These are phyloP conservation scores for Micronycteris hirsuta DNA, from an alignment of 2,113 vertebrate species.

Conservation along the genomic window DNA sequence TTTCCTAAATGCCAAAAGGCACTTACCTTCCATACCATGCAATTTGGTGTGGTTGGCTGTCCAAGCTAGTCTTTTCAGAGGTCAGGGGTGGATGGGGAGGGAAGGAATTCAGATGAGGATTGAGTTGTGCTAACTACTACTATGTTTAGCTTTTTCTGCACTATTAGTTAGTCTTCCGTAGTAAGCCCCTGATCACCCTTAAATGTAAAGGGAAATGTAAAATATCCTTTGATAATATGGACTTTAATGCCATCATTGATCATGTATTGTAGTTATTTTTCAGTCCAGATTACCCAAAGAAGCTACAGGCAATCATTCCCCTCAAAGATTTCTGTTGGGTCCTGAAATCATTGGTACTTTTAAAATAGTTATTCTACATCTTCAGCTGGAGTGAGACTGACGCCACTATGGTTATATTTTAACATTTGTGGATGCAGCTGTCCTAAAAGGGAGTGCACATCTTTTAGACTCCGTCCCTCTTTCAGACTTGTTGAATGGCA, in stretches of 20 bases:
- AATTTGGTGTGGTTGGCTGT: conserved; percentile 31
- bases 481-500: background rate
- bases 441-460: background rate
- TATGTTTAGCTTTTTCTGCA: conserved; percentile 15
- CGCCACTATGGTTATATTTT: background rate
- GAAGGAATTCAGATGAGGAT: background rate
- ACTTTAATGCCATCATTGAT: background rate
- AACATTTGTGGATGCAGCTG: background rate
- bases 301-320: background rate
- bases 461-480: background rate
- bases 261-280: background rate
- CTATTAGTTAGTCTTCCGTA: background rate
- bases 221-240: background rate
- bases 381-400: background rate
- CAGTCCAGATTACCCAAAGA: conserved; percentile 7
- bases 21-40: background rate
- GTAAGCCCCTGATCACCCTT: background rate
- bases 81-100: background rate
- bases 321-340: background rate
- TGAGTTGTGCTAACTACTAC: background rate
- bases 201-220: conserved; percentile 19
- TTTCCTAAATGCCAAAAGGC: conserved; percentile 33
- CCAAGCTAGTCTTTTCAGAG: background rate
- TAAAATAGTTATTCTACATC: background rate
- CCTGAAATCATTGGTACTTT: conserved; percentile 18